Base-by-base conservation (phyloP, 2,888 invertebrate species). In the Caenorhabditis sp. region DNA sequence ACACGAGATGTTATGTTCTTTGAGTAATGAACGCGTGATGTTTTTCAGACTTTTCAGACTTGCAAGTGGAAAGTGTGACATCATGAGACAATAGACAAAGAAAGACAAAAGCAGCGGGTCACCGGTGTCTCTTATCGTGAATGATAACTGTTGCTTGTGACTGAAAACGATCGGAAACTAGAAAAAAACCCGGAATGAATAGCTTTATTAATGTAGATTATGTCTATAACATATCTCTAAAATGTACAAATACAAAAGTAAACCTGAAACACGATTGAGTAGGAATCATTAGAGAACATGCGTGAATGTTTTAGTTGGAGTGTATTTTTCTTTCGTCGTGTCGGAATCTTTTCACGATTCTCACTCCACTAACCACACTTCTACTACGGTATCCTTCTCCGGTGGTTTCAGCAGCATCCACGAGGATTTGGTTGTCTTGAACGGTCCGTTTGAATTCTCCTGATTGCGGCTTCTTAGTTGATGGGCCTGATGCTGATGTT, bases 341-440 rank as follows among this genome's bases (percentile, higher is more conserved):
- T 22, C 63, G 24, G 63, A 70, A 64, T 41, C 70, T 38, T 47
- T 79, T 79, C 47, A 79, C 73, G 58, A 77, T 82, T 35, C 69
- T 73, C 22, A 82, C 82, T 66, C 82, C 82, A 19, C 61, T 76
- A 10, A 77, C 72, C 24, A 61, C 68, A n/a, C 47, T 56, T 7
- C 77, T 59, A 4, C 51, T 47, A 14, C 72, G 31, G 66, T 82
- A 82, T 24, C 73, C 63, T 61, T 82, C 82, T 35, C 82, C 80
- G 14, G 73, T 75, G 41, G 59, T 76, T 44, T 80, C 76, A 16
- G 84, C 75, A 22, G 84, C 80, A 24, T 80, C 75, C 2, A 84
- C 84, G 2, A 84, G 49, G 12, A 84, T 80, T 41, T 84, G 84
- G 76, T 84, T 84, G 44, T 72, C 80, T 28, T 72, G 56, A 19